Conservation (phyloP, 2,113 vertebrate species). For the Epinephelus cyanopodus region DNA sequence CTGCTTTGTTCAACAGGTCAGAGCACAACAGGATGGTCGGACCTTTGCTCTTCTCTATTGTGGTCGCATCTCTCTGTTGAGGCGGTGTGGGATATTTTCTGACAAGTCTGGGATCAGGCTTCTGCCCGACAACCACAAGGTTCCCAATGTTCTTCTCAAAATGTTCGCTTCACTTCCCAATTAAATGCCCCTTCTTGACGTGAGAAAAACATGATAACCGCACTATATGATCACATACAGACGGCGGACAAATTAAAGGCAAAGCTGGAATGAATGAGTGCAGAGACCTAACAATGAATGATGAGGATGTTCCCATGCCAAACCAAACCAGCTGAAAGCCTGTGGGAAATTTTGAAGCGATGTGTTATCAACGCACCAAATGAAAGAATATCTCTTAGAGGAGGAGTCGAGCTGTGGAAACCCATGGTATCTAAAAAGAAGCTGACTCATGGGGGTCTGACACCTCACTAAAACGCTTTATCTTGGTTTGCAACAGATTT, state of each 20-base stretch:
- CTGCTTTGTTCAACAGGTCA: conserved; percentile 34
- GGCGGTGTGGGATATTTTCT: not conserved
- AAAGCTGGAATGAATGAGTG: not conserved
- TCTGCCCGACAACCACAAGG: not conserved
- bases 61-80: not conserved
- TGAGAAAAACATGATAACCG: not conserved
- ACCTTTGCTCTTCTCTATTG: not conserved
- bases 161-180: not conserved
- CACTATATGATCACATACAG: not conserved
- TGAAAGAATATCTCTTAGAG: not conserved
- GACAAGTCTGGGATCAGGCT: not conserved
- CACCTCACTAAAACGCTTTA: not conserved
- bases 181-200: conserved; percentile 7
- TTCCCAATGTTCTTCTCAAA: not conserved
- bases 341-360: not conserved
- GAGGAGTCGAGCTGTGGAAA: not conserved
- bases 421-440: not conserved
- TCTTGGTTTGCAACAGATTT: not conserved
- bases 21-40: conserved; percentile 3
- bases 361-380: not conserved
- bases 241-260: not conserved
- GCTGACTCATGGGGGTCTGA: not conserved
- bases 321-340: not conserved
- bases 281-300: not conserved
- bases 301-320: not conserved